Evolutionary conservation across 2,797 vertebrate species (phyloP), one percentile per base, ranked within the genome.

Genomic region (Liasis olivaceus): DNA sequence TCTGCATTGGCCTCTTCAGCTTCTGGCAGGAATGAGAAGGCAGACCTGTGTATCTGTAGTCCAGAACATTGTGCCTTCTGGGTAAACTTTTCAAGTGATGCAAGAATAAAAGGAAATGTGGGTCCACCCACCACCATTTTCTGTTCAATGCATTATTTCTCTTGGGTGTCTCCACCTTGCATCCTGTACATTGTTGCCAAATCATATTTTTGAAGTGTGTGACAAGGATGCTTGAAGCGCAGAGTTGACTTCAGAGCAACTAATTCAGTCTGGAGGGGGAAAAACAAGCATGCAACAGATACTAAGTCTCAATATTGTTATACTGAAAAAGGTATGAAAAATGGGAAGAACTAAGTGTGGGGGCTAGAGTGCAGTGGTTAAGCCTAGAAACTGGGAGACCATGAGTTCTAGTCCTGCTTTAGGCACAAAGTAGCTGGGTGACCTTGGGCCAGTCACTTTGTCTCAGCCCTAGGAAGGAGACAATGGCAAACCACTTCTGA

Each of bases 131-230:
- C 13, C 24, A 69, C 95, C 97, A 97, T 95, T 94, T 64, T 8
- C 56, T 94, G 95, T 96, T 95, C 96, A 97, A 97, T 91, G 12
- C 2, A 5, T 92, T 92, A 56, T 28, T 91, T 94, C 95, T 96
- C 96, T 95, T 96, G 97, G 24, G 85, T 94, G n/a, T 86, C 88
- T 86, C 42, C 89, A 81, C 64, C 81, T 96, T 96, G 97, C 96
- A 97, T 98, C 97, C 96, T 98, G 97, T 97, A 85, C 93, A 96
- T 96, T 93, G 94, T 56, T 95, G 97, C 93, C 95, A 95, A 97
- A 90, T 94, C 89, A 81, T 91, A 90, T 95, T 95, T 94, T 94
- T 92, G 60, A 94, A 93, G 95, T 97, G 94, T 66, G 89, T 96
- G 97, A 97, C 96, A 97, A 97, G 95, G 95, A 92, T 90, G 96